phyloP scores from a whole-genome alignment of 1,140 invertebrate species.

The Zaprionus capensis region DNA sequence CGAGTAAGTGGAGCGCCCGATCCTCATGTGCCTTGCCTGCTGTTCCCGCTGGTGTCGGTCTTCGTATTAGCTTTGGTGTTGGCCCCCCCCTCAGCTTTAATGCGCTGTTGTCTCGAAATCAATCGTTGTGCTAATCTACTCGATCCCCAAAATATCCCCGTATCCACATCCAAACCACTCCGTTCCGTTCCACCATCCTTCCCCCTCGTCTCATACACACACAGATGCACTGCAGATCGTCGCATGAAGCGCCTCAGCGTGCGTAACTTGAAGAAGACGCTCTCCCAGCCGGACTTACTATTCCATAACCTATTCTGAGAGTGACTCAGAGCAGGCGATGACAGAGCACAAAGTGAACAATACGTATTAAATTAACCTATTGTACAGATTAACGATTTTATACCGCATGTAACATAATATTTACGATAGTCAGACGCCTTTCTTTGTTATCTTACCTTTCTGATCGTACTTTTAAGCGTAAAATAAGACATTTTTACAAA shows the following conservation, averaged over 20 bases:
- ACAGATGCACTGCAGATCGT: constrained; percentile 78
- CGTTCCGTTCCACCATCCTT: constrained; percentile 6
- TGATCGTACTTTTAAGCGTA: background rate
- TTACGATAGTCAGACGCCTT: background rate
- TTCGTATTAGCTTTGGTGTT: constrained; percentile 15
- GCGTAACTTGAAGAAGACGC: constrained; percentile 76
- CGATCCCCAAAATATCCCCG: constrained; percentile 18
- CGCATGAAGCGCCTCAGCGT: constrained; percentile 63
- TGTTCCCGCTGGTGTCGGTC: constrained; percentile 41
- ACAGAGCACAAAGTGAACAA: constrained; percentile 23
- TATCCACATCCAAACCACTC: background rate
- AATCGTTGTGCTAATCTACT: constrained; percentile 28
- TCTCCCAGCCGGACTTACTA: constrained; percentile 79
- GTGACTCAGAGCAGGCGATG: background rate
- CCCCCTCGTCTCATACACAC: constrained; percentile 14
- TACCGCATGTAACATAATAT: constrained; percentile 25
- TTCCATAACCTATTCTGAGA: constrained; percentile 76
- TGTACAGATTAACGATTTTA: constrained; percentile 40
- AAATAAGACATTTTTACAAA: background rate
- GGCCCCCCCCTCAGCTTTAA: constrained; percentile 3
- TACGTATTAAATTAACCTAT: constrained; percentile 2
- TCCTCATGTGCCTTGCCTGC: constrained; percentile 41
- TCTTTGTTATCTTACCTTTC: background rate
- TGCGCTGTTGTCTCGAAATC: constrained; percentile 32
- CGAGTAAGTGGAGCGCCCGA: constrained; percentile 70